phyloP scores from a whole-genome alignment of 92 coral and sea anemone species.

The Phenganax subtilis region DNA sequence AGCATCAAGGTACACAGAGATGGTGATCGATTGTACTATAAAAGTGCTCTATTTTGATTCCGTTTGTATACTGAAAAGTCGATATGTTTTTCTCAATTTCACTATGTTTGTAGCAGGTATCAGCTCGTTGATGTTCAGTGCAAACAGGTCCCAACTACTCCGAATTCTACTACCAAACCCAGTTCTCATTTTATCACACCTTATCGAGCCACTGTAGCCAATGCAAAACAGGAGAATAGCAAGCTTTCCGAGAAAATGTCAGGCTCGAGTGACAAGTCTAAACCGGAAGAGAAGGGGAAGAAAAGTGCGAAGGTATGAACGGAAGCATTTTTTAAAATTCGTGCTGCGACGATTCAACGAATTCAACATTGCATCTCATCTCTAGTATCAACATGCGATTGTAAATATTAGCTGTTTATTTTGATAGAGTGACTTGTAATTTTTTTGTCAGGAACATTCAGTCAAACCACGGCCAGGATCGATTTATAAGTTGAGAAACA shows the following conservation, averaged over 20 bases:
- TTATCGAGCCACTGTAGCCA: constrained; percentile 19
- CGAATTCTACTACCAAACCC: background rate
- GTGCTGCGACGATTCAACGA: no score
- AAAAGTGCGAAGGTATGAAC: background rate
- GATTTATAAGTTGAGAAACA: constrained; percentile 50
- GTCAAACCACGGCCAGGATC: constrained; percentile 66
- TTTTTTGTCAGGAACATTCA: constrained; percentile 5
- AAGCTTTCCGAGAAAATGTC: background rate
- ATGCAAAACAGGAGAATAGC: background rate
- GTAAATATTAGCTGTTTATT: background rate
- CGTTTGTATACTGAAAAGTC: background rate
- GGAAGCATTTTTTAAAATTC: background rate
- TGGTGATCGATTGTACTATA: background rate
- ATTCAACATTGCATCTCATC: no score
- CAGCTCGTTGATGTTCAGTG: background rate
- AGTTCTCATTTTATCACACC: constrained; percentile 28
- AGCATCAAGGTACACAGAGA: constrained; percentile 31
- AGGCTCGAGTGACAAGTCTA: background rate
- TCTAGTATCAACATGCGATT: no score
- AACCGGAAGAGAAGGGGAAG: background rate
- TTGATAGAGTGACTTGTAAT: background rate
- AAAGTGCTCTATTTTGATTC: background rate
- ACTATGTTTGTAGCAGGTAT: background rate
- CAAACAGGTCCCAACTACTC: background rate
- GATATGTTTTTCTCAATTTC: background rate